Base-by-base conservation (phyloP, 2,888 invertebrate genomes). In the Archaeoteleia sp. region DNA sequence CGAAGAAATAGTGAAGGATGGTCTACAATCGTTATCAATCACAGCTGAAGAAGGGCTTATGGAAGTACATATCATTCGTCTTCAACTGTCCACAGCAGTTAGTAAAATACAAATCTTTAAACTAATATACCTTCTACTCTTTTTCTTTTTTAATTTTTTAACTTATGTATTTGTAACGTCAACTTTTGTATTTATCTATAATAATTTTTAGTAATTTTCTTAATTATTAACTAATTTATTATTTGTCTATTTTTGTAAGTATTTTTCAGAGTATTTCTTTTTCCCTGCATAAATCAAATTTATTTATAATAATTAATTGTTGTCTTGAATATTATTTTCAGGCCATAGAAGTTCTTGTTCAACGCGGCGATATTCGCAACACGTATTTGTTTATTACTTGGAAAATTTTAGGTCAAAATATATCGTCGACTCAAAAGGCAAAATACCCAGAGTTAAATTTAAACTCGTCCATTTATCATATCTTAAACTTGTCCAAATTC, bases 401-500 rank as follows among this genome's bases (percentile, higher is more conserved):
- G 74, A 67, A 78, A 15, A 67, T 82, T 9, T 78, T 76, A 67
- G 75, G 70, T n/a, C 71, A 81, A 32, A 76, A 77, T 37, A 72
- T 65, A 2, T 67, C 74, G 0, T 74, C 62, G 20, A 81, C 79
- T 0, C 72, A 75, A 0, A 48, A 54, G 0, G 40, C 74, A 3
- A 75, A 67, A 29, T 80, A 77, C 29, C 77, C 82, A 1, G 67
- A 74, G 2, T 53, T 82, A n/a, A 76, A 74, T 17, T 82, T 77
- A 65, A 73, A 82, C 32, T 77, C 77, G 0, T 78, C 71, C 23
- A 74, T 81, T 1, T 80, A 80, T 51, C 77, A 74, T 3, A 62
- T 83, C n/a, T 17, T 73, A 6, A 68, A 78, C 1, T 63, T 82
- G 1, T 72, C 53, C 9, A 67, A 65, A 7, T 83, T 82, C 51